These are phyloP conservation scores for Pollachius pollachius DNA, from an alignment of 2,113 vertebrate genomes.

Conservation along the genomic window DNA sequence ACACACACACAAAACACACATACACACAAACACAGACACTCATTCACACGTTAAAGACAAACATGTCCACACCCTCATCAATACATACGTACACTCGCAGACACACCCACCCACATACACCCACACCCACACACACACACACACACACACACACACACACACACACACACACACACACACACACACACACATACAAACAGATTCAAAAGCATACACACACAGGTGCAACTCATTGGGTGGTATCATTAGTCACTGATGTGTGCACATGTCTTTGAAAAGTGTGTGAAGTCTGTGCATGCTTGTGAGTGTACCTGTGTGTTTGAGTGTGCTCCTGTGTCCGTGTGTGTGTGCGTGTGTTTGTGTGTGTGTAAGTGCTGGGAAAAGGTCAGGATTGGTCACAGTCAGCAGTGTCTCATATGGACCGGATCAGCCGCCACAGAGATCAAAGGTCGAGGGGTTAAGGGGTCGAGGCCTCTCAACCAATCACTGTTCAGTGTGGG, in stretches of 20 bases:
- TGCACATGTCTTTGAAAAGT: conserved; percentile 30
- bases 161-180: conserved; percentile 4
- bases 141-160: neutral
- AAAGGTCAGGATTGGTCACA: conserved; percentile 50
- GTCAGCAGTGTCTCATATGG: conserved; percentile 67
- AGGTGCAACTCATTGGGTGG: conserved; percentile 12
- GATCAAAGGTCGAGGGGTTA: conserved; percentile 48
- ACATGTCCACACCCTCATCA: neutral
- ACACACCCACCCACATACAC: neutral
- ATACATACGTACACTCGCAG: conserved; percentile 10
- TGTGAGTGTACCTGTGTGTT: neutral
- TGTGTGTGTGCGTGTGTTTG: neutral
- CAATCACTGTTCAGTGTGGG: conserved; percentile 49
- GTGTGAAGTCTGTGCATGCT: neutral
- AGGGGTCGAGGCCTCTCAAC: conserved; percentile 50
- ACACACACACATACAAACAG: neutral
- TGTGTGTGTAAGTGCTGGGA: conserved; percentile 20
- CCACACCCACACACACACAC: neutral
- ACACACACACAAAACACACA: neutral
- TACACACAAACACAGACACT: neutral
- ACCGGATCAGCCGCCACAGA: conserved; percentile 57
- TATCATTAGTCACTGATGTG: conserved; percentile 30
- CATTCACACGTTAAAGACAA: neutral
- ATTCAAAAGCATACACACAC: conserved; percentile 3
- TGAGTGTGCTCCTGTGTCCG: conserved; percentile 2